Conservation (phyloP, 2,113 vertebrate species). For the Caloenas nicobarica region DNA sequence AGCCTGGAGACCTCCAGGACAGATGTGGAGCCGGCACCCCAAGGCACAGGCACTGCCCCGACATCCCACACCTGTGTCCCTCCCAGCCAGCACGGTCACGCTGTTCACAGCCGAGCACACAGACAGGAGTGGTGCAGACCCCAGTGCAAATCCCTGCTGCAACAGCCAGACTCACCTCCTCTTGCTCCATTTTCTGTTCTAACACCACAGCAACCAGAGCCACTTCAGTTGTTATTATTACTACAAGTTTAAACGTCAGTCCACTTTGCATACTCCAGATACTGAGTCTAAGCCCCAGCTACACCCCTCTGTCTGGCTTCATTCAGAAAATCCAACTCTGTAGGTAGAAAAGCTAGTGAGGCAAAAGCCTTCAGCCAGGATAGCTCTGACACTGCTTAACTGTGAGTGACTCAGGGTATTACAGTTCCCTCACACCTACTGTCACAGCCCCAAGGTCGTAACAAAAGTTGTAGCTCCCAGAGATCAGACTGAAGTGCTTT, state of each 20-base stretch:
- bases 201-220: background rate
- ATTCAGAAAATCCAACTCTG: background rate
- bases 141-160: background rate
- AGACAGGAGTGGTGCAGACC: background rate
- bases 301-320: background rate
- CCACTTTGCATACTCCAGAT: background rate
- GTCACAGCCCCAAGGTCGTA: background rate
- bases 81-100: fast-evolving
- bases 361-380: background rate
- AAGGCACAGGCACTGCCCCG: background rate
- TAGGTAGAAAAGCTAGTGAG: background rate
- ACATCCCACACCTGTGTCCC: background rate
- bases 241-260: background rate
- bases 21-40: background rate
- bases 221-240: background rate
- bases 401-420: background rate
- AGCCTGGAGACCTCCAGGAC: background rate
- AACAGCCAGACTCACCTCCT: background rate
- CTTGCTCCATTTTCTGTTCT: background rate
- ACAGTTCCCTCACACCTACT: background rate
- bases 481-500: constrained; percentile 26
- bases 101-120: fast-evolving
- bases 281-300: background rate
- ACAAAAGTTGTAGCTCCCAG: constrained; percentile 17
- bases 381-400: background rate